These are phyloP conservation scores for Trissoscelio sp. DNA, from an alignment of 2,888 invertebrate genomes.

Conservation along the genomic window DNA sequence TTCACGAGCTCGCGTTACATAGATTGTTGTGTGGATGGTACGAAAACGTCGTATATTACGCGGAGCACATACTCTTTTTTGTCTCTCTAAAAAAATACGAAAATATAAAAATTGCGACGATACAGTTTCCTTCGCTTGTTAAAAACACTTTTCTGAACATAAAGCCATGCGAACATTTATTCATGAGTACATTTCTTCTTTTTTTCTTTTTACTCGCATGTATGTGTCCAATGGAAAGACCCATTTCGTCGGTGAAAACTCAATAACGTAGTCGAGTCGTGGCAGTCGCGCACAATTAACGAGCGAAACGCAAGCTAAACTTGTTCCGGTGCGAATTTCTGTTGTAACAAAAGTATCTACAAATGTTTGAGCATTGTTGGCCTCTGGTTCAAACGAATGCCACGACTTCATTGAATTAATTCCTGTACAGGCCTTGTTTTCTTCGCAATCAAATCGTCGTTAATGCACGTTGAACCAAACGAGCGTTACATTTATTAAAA, in stretches of 20 bases:
- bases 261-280: constrained; percentile 34
- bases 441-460: constrained; percentile 27
- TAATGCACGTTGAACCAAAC: constrained; percentile 56
- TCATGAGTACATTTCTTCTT: neutral
- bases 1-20: constrained; percentile 42
- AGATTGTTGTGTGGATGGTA: constrained; percentile 17
- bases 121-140: constrained; percentile 7
- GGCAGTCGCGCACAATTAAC: constrained; percentile 39
- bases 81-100: constrained; percentile 61
- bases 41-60: constrained; percentile 22
- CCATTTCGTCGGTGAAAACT: constrained; percentile 34
- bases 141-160: constrained; percentile 4
- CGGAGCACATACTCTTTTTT: constrained; percentile 30
- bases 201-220: constrained; percentile 1
- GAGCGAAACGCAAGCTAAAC: constrained; percentile 27
- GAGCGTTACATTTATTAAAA: neutral
- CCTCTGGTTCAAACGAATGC: constrained; percentile 40
- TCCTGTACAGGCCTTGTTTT: constrained; percentile 58
- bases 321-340: neutral
- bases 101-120: constrained; percentile 61
- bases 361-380: constrained; percentile 44
- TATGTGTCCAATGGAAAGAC: constrained; percentile 18
- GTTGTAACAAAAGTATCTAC: constrained; percentile 36
- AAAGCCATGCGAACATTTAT: too few relatives aligned
- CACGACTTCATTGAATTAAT: constrained; percentile 60